phyloP scores from a whole-genome alignment of 2,113 vertebrate species.

The Platichthys stellatus region DNA sequence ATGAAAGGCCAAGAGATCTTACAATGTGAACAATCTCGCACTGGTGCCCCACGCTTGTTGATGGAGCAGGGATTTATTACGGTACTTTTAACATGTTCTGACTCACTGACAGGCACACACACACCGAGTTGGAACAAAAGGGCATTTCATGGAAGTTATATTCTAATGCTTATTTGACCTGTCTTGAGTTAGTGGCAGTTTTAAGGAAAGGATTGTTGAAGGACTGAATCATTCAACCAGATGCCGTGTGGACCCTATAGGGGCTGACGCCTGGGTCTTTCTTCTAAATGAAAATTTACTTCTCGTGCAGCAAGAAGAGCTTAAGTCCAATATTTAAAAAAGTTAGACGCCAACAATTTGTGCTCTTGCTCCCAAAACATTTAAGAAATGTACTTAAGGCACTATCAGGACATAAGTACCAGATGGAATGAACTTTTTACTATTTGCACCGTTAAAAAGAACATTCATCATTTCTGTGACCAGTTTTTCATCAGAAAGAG shows the following conservation, averaged over 20 bases:
- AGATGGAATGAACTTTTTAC: not conserved
- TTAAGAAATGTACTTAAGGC: not conserved
- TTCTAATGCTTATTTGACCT: constrained; percentile 26
- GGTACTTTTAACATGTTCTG: not conserved
- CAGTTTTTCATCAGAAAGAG: not conserved
- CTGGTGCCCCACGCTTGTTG: constrained; percentile 36
- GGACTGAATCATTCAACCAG: not conserved
- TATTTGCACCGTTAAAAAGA: not conserved
- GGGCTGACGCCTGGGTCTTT: not conserved
- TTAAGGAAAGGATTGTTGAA: not conserved
- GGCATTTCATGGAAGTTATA: not conserved
- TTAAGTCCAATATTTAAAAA: not conserved
- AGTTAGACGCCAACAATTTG: constrained; percentile 1
- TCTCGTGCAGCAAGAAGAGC: not conserved
- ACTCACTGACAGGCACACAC: not conserved
- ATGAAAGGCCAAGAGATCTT: constrained; percentile 58
- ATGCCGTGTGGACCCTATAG: not conserved
- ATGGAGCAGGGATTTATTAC: constrained; percentile 21
- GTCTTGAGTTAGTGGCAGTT: not conserved
- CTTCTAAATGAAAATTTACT: not conserved
- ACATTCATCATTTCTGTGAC: not conserved
- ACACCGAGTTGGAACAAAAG: not conserved
- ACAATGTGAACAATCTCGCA: constrained; percentile 38
- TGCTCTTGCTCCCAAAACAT: too few relatives aligned
- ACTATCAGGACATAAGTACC: not conserved